Evolutionary conservation across 1,140 invertebrate genomes (phyloP), one percentile per base, ranked within the genome.

Genomic region (Andrena cerasifolii): DNA sequence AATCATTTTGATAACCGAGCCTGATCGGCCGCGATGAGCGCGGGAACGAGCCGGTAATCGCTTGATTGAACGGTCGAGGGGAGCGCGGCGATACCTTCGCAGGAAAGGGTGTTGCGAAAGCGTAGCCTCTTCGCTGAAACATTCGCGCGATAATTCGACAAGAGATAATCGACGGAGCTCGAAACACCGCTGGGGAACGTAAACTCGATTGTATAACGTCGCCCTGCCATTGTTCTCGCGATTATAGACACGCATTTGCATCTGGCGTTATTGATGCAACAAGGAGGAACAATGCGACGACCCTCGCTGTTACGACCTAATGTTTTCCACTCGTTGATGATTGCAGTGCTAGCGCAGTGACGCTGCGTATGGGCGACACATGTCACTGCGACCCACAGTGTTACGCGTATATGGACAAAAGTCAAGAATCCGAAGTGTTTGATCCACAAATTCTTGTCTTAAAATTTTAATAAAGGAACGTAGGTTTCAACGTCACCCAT

Each of bases 31-130:
- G 4, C 62, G 61, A 75, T 58, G 51, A 67, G 45, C 63, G 73
- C 73, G 63, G 73, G 63, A 76, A 67, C 62, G 40, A 45, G 18
- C 28, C 33, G 62, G 51, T 67, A 56, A 75, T 67, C 66, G 62
- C 31, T 67, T 43, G 72, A 56, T 75, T 54, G 36, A 66, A 40
- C 70, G 58, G 40, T 74, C 47, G 28, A 51, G 63, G 63, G 63
- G 40, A 21, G 4, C n/a, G n/a, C n/a, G n/a, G n/a, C n/a, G n/a
- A n/a, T n/a, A n/a, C n/a, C n/a, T n/a, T n/a, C n/a, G n/a, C n/a
- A n/a, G n/a, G n/a, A n/a, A n/a, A n/a, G n/a, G n/a, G n/a, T n/a
- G n/a, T n/a, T n/a, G n/a, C n/a, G n/a, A n/a, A n/a, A n/a, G n/a
- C n/a, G n/a, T n/a, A n/a, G n/a, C n/a, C n/a, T n/a, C n/a, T n/a